Conservation (phyloP, 2,888 invertebrate genomes). For the Cataglyphis livida region DNA sequence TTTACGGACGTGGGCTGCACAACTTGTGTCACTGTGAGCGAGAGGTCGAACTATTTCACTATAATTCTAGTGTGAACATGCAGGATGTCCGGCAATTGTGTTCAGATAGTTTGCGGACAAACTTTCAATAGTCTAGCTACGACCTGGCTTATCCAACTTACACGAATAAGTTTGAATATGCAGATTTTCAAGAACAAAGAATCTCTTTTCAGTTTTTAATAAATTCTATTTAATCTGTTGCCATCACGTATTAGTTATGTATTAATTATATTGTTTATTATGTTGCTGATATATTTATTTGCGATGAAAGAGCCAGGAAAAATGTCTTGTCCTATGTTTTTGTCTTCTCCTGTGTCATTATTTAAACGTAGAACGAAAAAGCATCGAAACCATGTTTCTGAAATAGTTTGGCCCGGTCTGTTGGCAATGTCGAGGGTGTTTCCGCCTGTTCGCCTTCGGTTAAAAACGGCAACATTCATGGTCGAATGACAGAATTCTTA, state of each 20-base stretch:
- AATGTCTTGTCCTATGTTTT: neutral
- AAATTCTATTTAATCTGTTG: neutral
- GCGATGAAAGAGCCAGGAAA: neutral
- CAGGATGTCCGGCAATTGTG: slow-evolving; percentile 17
- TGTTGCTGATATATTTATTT: neutral
- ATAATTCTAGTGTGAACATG: slow-evolving; percentile 6
- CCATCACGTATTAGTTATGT: neutral
- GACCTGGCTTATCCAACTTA: neutral
- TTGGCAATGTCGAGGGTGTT: slow-evolving; percentile 38
- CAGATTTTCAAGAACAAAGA: neutral
- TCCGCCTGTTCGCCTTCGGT: slow-evolving; percentile 27
- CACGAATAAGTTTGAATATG: neutral
- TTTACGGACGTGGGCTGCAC: neutral
- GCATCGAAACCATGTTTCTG: slow-evolving; percentile 13
- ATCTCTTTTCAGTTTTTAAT: neutral
- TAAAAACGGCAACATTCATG: slow-evolving; percentile 43
- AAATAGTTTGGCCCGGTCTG: slow-evolving; percentile 38
- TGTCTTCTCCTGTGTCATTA: neutral
- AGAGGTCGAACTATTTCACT: neutral
- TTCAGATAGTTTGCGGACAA: slow-evolving; percentile 1
- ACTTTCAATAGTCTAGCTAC: neutral
- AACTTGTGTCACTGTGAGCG: slow-evolving; percentile 5
- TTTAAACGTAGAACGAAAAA: slow-evolving; percentile 15
- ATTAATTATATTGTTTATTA: neutral
- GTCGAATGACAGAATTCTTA: slow-evolving; percentile 26